Evolutionary conservation across 1,140 invertebrate genomes (phyloP).

Genomic region (Dinoponera quadriceps): DNA sequence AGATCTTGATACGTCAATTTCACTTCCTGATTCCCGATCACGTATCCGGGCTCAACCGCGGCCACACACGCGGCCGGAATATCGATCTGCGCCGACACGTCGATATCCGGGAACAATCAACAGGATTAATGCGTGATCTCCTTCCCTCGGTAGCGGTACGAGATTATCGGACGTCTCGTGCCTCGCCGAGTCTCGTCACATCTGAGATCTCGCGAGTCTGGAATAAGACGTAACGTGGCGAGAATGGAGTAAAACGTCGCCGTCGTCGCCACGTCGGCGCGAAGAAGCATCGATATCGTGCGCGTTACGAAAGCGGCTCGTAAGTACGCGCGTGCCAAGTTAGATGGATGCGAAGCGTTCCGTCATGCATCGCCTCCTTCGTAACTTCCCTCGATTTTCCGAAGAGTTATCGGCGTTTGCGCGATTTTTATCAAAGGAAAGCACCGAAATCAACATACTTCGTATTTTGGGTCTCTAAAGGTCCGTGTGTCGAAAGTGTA

Average conservation of each 20-base stretch:
- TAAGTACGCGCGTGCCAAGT: neutral
- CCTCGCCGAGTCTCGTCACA: conserved; percentile 18
- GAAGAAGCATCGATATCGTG: conserved; percentile 5
- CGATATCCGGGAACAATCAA: conserved; percentile 42
- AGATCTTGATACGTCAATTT: conserved; percentile 41
- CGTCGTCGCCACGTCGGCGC: neutral
- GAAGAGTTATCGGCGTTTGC: too few species aligned
- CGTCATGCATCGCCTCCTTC: too few species aligned
- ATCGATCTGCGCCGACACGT: conserved; percentile 35
- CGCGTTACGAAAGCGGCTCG: conserved; percentile 11
- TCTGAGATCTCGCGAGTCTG: neutral
- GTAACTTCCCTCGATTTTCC: too few species aligned
- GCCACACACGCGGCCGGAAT: neutral
- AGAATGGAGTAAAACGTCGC: conserved; percentile 27
- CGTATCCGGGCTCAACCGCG: conserved; percentile 24
- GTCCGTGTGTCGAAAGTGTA: too few species aligned
- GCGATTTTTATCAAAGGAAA: too few species aligned
- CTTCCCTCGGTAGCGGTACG: neutral
- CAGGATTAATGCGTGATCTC: conserved; percentile 38
- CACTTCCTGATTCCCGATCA: conserved; percentile 51
- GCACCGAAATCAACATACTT: too few species aligned
- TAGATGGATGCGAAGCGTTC: too few species aligned
- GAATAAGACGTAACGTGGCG: conserved; percentile 1
- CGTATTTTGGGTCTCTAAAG: too few species aligned
- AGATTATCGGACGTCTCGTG: conserved; percentile 35